Evolutionary conservation across 2,888 invertebrate genomes (phyloP).

Genomic region (Lithosia quadra): DNA sequence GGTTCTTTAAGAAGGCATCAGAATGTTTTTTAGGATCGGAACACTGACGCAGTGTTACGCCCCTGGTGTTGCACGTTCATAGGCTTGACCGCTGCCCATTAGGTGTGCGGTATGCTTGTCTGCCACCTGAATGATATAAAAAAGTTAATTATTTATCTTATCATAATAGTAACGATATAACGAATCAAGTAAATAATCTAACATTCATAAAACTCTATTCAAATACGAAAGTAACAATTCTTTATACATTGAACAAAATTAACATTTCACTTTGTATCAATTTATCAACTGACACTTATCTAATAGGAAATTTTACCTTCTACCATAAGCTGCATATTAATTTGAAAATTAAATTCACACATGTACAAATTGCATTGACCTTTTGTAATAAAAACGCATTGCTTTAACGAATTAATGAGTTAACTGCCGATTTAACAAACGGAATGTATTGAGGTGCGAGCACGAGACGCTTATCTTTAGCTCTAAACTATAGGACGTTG

Average conservation of each 20-base stretch:
- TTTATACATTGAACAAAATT: constrained; percentile 60
- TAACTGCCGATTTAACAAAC: constrained; percentile 47
- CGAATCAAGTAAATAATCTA: neutral
- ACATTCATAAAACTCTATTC: constrained; percentile 21
- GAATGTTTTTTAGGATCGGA: no score
- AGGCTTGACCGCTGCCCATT: no score
- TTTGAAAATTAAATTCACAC: constrained; percentile 61
- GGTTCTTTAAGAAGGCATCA: no score
- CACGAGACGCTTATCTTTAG: constrained; percentile 69
- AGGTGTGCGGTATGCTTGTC: no score
- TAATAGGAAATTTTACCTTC: constrained; percentile 62
- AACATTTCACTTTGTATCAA: constrained; percentile 63
- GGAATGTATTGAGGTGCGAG: constrained; percentile 53
- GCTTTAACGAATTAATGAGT: constrained; percentile 43
- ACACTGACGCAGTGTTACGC: no score
- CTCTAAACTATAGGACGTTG: constrained; percentile 65
- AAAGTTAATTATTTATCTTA: no score
- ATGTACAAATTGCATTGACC: constrained; percentile 58
- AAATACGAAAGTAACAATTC: constrained; percentile 22
- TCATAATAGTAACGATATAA: no score
- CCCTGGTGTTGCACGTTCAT: no score
- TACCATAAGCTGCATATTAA: constrained; percentile 59
- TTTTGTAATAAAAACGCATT: constrained; percentile 45
- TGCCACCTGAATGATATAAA: no score
- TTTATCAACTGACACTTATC: constrained; percentile 67